These are phyloP conservation scores for Lontra canadensis DNA, from an alignment of 2,113 vertebrate species.

Conservation along the genomic window DNA sequence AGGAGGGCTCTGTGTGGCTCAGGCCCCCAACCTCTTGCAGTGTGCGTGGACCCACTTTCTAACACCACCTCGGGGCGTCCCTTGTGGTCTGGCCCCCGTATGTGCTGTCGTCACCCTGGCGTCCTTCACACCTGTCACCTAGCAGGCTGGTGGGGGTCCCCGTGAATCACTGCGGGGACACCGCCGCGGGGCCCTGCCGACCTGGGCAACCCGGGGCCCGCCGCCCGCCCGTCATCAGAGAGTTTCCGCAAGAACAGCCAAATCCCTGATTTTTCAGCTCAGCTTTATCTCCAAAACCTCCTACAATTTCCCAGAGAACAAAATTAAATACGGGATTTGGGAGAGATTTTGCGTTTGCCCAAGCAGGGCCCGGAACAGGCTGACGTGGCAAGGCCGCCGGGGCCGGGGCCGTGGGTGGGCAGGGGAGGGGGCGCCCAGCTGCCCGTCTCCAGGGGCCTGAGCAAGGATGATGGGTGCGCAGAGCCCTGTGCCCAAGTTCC, in stretches of 20 bases:
- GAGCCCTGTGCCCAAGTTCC: neutral
- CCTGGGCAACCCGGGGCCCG: neutral
- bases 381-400: neutral
- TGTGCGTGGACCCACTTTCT: neutral
- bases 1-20: neutral
- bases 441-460: neutral
- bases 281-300: conserved; percentile 68
- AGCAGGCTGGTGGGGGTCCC: fast-evolving
- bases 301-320: conserved; percentile 65
- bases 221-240: neutral
- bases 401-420: fast-evolving
- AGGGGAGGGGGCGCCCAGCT: neutral
- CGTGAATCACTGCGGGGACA: fast-evolving
- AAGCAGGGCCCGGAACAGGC: neutral
- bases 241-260: neutral
- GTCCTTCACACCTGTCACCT: neutral
- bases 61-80: fast-evolving
- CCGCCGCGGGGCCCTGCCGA: fast-evolving
- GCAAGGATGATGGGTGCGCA: neutral
- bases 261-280: conserved; percentile 63
- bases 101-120: neutral
- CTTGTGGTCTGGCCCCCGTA: no score
- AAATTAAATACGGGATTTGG: conserved; percentile 70
- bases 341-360: neutral
- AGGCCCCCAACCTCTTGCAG: neutral